These are phyloP conservation scores for Reticulitermes speratus DNA, from an alignment of 1,140 invertebrate species.

Conservation along the genomic window DNA sequence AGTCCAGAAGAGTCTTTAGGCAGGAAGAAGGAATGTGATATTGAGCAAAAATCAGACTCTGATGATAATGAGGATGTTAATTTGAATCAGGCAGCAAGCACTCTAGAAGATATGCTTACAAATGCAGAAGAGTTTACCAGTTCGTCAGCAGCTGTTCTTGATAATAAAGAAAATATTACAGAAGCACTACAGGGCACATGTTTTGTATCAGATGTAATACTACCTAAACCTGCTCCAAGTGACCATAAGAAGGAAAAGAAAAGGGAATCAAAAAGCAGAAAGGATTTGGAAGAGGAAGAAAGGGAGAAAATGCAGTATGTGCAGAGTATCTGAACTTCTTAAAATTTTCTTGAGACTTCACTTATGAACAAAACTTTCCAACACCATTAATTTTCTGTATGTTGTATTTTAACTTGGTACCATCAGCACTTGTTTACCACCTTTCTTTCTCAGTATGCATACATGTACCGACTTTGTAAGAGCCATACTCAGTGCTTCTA, in stretches of 20 bases:
- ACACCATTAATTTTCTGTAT: not conserved
- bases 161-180: not conserved
- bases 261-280: slow-evolving; percentile 70
- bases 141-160: not conserved
- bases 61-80: slow-evolving; percentile 23
- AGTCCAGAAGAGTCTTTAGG: not conserved
- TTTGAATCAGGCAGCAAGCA: slow-evolving; percentile 20
- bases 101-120: slow-evolving; percentile 32
- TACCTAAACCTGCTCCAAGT: not conserved
- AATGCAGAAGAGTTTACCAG: not conserved
- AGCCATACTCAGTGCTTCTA: too few relatives aligned
- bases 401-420: too few relatives aligned
- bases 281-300: slow-evolving; percentile 85
- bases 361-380: not conserved
- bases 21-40: slow-evolving; percentile 21
- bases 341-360: not conserved
- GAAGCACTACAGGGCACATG: not conserved
- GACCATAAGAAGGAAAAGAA: slow-evolving; percentile 53
- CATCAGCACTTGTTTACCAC: not conserved
- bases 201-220: slow-evolving; percentile 18
- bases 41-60: slow-evolving; percentile 19
- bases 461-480: too few relatives aligned
- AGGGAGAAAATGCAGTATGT: slow-evolving; percentile 89
- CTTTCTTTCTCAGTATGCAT: too few relatives aligned
- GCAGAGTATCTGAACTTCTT: not conserved